Conservation (phyloP, 2,888 invertebrate species). For the Athetis lepigone region DNA sequence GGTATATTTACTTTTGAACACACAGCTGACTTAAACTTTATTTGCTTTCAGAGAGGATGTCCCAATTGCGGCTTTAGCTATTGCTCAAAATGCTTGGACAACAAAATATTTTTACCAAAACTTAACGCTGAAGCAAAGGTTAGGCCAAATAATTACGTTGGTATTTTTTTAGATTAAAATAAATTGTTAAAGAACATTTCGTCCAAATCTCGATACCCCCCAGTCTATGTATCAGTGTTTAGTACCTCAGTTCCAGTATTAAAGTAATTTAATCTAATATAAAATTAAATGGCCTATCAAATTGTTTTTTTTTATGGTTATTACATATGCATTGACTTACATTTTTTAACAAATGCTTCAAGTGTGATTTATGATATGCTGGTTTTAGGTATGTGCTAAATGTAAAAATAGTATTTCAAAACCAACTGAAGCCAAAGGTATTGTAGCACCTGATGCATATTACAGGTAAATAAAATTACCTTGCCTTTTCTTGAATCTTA, state of each 20-base stretch:
- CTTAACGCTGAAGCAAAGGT: conserved; percentile 92
- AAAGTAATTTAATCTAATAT: no score
- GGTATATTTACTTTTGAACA: not conserved
- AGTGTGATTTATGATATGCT: not conserved
- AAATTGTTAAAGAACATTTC: no score
- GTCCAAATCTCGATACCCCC: no score
- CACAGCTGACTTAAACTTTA: not conserved
- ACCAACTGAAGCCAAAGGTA: conserved; percentile 59
- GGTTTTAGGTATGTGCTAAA: conserved; percentile 81
- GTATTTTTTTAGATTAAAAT: no score
- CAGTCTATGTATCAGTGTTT: no score
- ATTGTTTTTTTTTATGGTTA: no score
- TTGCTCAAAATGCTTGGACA: conserved; percentile 95
- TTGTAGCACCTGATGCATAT: conserved; percentile 90
- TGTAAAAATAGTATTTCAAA: conserved; percentile 71
- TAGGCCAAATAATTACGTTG: conserved; percentile 62
- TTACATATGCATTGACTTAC: no score
- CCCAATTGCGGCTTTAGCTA: conserved; percentile 95
- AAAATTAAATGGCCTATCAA: no score
- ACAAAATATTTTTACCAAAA: conserved; percentile 92
- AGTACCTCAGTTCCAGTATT: no score
- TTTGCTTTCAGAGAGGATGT: conserved; percentile 93
- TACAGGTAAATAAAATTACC: conserved; percentile 83
- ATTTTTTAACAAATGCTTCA: no score
- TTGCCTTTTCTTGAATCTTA: not conserved